These are phyloP conservation scores for Clinocottus analis DNA, from an alignment of 2,113 vertebrate genomes.

Conservation along the genomic window DNA sequence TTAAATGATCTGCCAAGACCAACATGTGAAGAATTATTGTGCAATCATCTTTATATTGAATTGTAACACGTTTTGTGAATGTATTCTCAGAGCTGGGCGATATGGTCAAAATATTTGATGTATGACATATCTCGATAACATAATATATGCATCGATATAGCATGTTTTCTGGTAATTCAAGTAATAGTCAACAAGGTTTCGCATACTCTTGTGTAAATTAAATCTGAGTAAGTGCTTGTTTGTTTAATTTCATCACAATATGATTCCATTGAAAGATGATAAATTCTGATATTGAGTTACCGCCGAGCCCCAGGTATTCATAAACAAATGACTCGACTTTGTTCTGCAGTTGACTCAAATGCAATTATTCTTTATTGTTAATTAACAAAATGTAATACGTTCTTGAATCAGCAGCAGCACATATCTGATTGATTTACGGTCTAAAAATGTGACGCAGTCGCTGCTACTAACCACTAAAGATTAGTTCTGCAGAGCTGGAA, in stretches of 20 bases:
- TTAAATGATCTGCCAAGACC: conserved; percentile 16
- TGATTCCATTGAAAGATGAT: not conserved
- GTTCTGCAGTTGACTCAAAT: not conserved
- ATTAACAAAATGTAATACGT: not conserved
- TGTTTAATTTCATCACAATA: not conserved
- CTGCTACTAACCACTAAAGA: conserved; percentile 41
- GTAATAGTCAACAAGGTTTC: not conserved
- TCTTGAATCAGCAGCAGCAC: too few relatives aligned
- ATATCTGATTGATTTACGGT: conserved; percentile 11
- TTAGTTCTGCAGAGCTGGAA: conserved; percentile 42
- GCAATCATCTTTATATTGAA: not conserved
- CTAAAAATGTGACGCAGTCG: conserved; percentile 43
- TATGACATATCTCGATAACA: too few relatives aligned
- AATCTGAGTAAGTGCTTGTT: not conserved
- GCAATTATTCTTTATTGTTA: not conserved
- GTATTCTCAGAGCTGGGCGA: not conserved
- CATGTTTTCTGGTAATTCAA: not conserved
- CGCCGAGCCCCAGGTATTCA: not conserved
- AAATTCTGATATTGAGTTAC: not conserved
- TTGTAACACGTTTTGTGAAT: not conserved
- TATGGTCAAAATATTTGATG: not conserved
- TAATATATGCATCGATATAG: not conserved
- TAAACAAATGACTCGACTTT: not conserved
- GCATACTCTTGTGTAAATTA: not conserved
- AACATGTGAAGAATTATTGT: conserved; percentile 9